phyloP scores from a whole-genome alignment of 2,888 invertebrate species.

The Salpingus planirostris region DNA sequence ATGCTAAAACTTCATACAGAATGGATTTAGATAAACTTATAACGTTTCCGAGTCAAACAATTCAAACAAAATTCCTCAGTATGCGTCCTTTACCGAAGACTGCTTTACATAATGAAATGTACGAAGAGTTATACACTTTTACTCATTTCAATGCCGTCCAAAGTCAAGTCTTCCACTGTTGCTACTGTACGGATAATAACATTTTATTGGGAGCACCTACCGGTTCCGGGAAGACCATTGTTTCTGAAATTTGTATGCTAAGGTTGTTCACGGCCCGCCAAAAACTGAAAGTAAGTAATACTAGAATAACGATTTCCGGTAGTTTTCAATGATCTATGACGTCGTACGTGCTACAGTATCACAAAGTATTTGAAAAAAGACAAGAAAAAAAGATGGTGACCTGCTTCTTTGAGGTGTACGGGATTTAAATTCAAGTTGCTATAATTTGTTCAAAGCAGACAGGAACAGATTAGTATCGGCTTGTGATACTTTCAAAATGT shows the following conservation, averaged over 20 bases:
- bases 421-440: too few species aligned
- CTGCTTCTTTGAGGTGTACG: too few species aligned
- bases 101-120: conserved; percentile 67
- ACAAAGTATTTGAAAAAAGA: too few species aligned
- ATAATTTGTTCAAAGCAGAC: too few species aligned
- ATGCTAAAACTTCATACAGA: conserved; percentile 51
- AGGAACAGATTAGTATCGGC: too few species aligned
- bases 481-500: too few species aligned
- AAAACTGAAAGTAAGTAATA: conserved; percentile 60
- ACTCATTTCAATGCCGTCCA: conserved; percentile 98
- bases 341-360: too few species aligned
- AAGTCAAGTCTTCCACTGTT: conserved; percentile 93
- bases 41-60: conserved; percentile 26
- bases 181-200: conserved; percentile 92
- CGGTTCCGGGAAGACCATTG: conserved; percentile 95
- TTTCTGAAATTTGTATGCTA: conserved; percentile 96
- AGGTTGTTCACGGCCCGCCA: conserved; percentile 78
- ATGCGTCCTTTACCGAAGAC: conserved; percentile 82
- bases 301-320: too few species aligned
- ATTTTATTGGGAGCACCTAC: conserved; percentile 93
- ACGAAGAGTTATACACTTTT: conserved; percentile 80
- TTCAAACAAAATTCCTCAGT: conserved; percentile 59
- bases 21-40: conserved; percentile 27
- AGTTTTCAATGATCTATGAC: too few species aligned
- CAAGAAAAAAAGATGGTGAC: too few species aligned